Base-by-base conservation (phyloP, 1,140 invertebrate genomes). In the Neotoxoptera formosana region DNA sequence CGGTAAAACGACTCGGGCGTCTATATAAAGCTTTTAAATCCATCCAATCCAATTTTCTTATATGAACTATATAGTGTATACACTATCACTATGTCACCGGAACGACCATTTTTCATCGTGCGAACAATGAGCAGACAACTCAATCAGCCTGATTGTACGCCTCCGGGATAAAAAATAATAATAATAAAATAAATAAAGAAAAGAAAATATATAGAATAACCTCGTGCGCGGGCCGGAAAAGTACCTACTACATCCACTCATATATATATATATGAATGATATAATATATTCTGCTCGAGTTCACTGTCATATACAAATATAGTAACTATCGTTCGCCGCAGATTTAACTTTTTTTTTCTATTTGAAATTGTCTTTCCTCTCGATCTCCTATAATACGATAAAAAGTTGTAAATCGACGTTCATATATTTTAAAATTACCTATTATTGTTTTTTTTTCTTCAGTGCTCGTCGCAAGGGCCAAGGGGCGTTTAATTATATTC, bases 1-100 rank as follows among this genome's bases (percentile, higher is more conserved):
- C 91, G 48, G 91, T 81, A 93, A 93, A 93, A 93, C 91, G 91
- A 84, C 91, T 93, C 91, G 91, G 81, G 91, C 91, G 76, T 93
- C 91, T 93, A 93, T 93, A 93, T 93, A 93, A 93, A 93, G 91
- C 91, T 93, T 93, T 93, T 93, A 93, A 93, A 93, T 93, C 91
- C 76, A 86, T 93, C 91, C 91, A 93, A 93, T 93, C 91, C 91
- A 93, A 93, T 93, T 93, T 93, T 93, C 91, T 93, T 93, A 93
- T 93, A 93, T 93, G 34, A 56, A 93, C 81, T 92, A 90, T 90
- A 81, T 83, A 83, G 81, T 83, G 23, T 76, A 84, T 41, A 84
- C 34, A 93, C 91, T 93, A 93, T 93, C 91, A 93, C 91, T 93
- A 56, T 93, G 91, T 93, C 91, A 93, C 91, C 91, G 76, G 48